phyloP scores from a whole-genome alignment of 2,888 invertebrate genomes.

The Calameuta pallipes region DNA sequence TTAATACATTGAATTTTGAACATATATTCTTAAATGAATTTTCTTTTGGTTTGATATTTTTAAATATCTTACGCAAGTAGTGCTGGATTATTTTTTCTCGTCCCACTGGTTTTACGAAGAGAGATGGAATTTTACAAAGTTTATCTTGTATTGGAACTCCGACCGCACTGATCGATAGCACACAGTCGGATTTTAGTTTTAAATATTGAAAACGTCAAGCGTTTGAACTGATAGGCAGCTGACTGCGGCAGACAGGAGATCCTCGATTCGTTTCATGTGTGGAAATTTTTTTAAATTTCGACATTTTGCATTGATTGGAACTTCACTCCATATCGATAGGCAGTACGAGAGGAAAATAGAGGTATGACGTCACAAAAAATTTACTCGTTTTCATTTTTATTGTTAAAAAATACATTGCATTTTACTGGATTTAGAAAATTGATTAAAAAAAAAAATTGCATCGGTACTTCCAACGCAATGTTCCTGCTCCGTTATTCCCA shows the following conservation, averaged over 20 bases:
- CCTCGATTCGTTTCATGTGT: neutral
- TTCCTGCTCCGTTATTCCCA: neutral
- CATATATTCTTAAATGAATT: neutral
- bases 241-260: neutral
- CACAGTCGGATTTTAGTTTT: slow-evolving; percentile 24
- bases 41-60: neutral
- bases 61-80: neutral
- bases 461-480: neutral
- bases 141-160: slow-evolving; percentile 7
- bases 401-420: neutral
- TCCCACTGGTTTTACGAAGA: neutral
- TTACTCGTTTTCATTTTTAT: neutral
- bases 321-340: slow-evolving; percentile 23
- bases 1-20: neutral
- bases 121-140: neutral
- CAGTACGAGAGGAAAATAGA: neutral
- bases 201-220: slow-evolving; percentile 49
- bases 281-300: slow-evolving; percentile 42
- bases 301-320: slow-evolving; percentile 43
- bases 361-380: neutral
- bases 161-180: neutral
- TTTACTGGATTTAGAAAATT: neutral
- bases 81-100: neutral
- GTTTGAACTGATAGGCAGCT: slow-evolving; percentile 45
- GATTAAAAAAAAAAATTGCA: neutral